Percentiles rank a stretch among this genome's conserved stretches.
Conservation (phyloP, 2,797 vertebrate genomes). For the Coranthus polyacanthus region DNA sequence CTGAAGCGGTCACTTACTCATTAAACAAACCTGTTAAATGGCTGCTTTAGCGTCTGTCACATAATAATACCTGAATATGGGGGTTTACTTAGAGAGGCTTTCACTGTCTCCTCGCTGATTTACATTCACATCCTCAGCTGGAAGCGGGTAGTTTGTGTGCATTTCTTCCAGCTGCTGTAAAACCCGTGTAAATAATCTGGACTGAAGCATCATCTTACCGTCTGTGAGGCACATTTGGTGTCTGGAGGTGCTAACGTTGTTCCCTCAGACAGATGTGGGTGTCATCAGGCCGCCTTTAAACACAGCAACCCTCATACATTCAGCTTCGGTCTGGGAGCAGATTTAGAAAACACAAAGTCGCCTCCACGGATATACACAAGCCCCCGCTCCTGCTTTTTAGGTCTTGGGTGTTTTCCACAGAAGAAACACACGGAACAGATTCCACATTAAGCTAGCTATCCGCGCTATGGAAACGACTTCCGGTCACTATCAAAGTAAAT, state of each 20-base stretch:
- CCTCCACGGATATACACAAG: background rate
- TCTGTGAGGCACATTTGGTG: conserved; percentile 20
- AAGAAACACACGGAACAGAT: conserved; percentile 33
- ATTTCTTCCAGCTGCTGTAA: conserved; percentile 38
- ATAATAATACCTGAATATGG: background rate
- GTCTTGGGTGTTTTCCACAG: conserved; percentile 63
- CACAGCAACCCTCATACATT: background rate
- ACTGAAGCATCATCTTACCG: conserved; percentile 47
- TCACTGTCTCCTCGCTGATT: background rate
- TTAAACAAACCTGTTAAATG: background rate
- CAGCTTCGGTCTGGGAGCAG: background rate
- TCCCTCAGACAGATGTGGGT: conserved; percentile 1
- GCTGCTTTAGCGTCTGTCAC: conserved; percentile 18
- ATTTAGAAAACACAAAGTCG: background rate
- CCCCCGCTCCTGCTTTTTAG: conserved; percentile 1
- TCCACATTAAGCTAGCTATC: background rate
- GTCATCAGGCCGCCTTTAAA: background rate
- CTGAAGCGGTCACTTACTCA: background rate
- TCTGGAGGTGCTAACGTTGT: conserved; percentile 7
- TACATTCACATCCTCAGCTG: background rate
- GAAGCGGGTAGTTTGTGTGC: background rate
- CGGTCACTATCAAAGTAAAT: conserved; percentile 49
- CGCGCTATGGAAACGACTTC: background rate
- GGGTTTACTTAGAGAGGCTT: background rate
- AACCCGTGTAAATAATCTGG: conserved; percentile 21